phyloP scores from a whole-genome alignment of 1,140 invertebrate species.

The Acromyrmex charruanus region DNA sequence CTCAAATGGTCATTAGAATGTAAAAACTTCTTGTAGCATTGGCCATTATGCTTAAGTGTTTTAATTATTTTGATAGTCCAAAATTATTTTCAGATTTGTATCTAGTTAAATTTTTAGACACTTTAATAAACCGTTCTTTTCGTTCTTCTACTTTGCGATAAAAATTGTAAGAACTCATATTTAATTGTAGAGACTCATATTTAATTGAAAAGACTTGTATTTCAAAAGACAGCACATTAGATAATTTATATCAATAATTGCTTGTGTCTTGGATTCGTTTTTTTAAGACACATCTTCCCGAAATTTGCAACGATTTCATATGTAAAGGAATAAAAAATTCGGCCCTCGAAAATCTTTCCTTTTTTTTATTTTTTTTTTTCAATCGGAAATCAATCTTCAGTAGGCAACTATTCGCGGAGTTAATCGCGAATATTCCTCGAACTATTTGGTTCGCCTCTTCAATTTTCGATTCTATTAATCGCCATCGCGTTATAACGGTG shows the following conservation, averaged over 20 bases:
- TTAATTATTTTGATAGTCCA: too few relatives aligned
- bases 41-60: too few relatives aligned
- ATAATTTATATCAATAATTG: too few relatives aligned
- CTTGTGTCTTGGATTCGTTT: background rate
- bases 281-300: background rate
- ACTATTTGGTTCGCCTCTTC: background rate
- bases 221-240: background rate
- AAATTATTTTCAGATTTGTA: too few relatives aligned
- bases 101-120: too few relatives aligned
- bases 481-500: conserved; percentile 44
- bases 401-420: background rate
- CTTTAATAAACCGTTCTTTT: too few relatives aligned
- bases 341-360: background rate
- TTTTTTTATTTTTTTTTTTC: conserved; percentile 19
- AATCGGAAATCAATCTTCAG: conserved; percentile 23
- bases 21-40: too few relatives aligned
- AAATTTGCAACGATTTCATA: background rate
- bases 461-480: conserved; percentile 56
- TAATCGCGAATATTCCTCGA: conserved; percentile 30
- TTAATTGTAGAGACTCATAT: too few relatives aligned
- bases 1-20: too few relatives aligned
- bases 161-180: background rate
- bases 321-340: background rate
- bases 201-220: background rate
- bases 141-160: background rate